phyloP scores from a whole-genome alignment of 2,797 vertebrate genomes.

The Myripristis jacobus region DNA sequence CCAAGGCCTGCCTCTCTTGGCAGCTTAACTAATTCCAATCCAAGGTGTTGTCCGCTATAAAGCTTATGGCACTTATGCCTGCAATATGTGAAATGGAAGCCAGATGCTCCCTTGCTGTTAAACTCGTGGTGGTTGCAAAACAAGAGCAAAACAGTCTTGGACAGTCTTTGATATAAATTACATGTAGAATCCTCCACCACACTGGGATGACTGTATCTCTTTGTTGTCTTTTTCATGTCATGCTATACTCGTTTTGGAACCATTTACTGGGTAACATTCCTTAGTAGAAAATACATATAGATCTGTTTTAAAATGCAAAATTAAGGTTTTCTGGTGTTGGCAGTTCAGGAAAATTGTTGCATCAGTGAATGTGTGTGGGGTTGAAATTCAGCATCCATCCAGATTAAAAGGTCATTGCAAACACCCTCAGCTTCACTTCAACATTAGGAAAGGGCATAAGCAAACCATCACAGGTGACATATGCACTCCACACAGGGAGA shows the following conservation, averaged over 20 bases:
- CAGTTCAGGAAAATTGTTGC: constrained; percentile 9
- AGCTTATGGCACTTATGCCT: constrained; percentile 37
- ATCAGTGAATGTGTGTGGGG: not conserved
- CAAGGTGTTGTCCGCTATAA: constrained; percentile 59
- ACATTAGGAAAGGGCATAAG: constrained; percentile 7
- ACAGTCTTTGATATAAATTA: constrained; percentile 14
- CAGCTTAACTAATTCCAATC: constrained; percentile 59
- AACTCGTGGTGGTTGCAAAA: constrained; percentile 5
- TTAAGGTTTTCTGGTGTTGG: not conserved
- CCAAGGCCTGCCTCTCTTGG: constrained; percentile 49
- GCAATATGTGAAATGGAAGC: constrained; percentile 38
- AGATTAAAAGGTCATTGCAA: constrained; percentile 11
- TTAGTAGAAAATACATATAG: not conserved
- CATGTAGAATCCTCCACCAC: not conserved
- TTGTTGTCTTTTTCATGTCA: no score
- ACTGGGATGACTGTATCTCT: not conserved
- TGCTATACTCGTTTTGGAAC: no score
- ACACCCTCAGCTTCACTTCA: constrained; percentile 10
- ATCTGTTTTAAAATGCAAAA: not conserved
- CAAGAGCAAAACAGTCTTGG: constrained; percentile 10
- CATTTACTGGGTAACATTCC: no score
- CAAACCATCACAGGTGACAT: constrained; percentile 19
- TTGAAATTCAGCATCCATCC: constrained; percentile 28
- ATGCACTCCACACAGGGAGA: constrained; percentile 17
- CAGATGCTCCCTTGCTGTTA: constrained; percentile 26